Evolutionary conservation across 2,888 invertebrate genomes (phyloP), one percentile per base, ranked within the genome.

Genomic region (Aproaerema taeniolella): DNA sequence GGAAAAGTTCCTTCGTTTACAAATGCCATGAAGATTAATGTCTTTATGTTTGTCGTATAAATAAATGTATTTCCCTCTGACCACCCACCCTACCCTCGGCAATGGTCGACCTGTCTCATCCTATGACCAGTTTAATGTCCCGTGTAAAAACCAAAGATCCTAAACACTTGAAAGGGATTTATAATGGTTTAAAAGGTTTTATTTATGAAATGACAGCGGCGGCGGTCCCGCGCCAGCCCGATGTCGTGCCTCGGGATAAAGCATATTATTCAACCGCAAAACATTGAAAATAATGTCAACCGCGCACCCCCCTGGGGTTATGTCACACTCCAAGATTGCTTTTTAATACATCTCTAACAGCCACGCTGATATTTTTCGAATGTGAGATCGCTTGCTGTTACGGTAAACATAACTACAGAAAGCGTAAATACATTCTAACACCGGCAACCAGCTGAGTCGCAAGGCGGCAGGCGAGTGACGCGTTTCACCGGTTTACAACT

Each of bases 131-230:
- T n/a, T n/a, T n/a, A n/a, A n/a, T n/a, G n/a, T n/a, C n/a, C n/a
- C n/a, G n/a, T n/a, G n/a, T n/a, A n/a, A n/a, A n/a, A 26, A 26
- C 8, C 6, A 31, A 38, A 37, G 29, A 46, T 45, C 31, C 32
- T 45, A 47, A 48, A 47, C 46, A 44, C 39, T 46, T 43, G 43
- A 45, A 39, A 32, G 46, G 40, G 32, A 47, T 45, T 43, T 39
- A 43, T 34, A 45, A 43, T 43, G 45, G 46, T 43, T n/a, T n/a
- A n/a, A n/a, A n/a, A 45, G 45, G 44, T 52, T 53, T 53, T 46
- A 52, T 53, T 50, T 49, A 52, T 47, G 45, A 46, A 43, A 20
- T 40, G 38, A 31, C n/a, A n/a, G 39, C 39, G 42, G 40, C 39
- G 31, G 42, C 42, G 46, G n/a, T n/a, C n/a, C n/a, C n/a, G n/a